phyloP scores from a whole-genome alignment of 2,888 invertebrate genomes.

The Trachelus tabidus region DNA sequence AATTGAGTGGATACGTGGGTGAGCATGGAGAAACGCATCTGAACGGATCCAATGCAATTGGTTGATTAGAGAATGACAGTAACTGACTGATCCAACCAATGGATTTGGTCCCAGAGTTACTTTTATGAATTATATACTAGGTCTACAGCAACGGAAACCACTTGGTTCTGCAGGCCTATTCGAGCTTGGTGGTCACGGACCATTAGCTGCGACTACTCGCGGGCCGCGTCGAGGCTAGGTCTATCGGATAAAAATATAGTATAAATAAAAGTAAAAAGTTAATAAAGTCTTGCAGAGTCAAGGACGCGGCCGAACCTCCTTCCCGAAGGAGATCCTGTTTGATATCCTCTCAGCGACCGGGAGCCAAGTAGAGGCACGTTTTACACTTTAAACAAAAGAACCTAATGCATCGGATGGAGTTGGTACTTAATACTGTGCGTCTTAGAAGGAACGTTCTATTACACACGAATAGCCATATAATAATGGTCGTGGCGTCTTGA shows the following conservation, averaged over 20 bases:
- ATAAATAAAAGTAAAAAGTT: neutral
- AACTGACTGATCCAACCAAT: neutral
- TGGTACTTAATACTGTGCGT: neutral
- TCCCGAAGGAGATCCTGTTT: neutral
- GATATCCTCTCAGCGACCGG: neutral
- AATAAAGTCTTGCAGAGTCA: neutral
- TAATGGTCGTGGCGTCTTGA: constrained; percentile 44
- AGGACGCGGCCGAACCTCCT: neutral
- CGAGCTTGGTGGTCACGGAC: neutral
- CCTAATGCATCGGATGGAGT: neutral
- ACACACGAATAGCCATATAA: constrained; percentile 2
- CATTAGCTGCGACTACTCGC: neutral
- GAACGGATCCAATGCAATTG: neutral
- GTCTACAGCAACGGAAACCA: neutral
- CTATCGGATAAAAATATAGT: neutral
- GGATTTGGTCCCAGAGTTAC: neutral
- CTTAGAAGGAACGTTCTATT: neutral
- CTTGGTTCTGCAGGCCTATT: neutral
- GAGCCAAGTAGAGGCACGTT: neutral
- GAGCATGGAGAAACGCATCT: too few relatives aligned
- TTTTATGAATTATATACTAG: neutral
- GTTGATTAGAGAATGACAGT: neutral
- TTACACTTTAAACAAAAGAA: neutral
- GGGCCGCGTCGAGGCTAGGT: neutral
- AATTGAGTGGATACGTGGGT: neutral